Base-by-base conservation (phyloP, 2,888 invertebrate species). In the Tyria jacobaeae region DNA sequence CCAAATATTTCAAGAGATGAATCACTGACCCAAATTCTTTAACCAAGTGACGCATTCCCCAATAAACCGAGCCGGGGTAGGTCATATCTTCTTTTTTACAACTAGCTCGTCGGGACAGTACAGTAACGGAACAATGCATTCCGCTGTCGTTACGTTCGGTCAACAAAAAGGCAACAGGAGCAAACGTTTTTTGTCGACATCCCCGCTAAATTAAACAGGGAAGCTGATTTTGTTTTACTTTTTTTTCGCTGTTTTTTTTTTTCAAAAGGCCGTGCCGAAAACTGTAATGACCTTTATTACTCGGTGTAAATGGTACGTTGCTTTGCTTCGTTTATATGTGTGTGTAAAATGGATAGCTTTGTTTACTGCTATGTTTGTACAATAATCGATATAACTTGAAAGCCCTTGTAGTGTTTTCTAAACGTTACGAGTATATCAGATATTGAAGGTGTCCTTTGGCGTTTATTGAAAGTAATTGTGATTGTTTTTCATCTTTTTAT, bases 181-280 rank as follows among this genome's bases (percentile, higher is more conserved):
- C 87, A 83, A 84, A 83, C 86, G 86, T 87, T 92, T 92, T 91
- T 92, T 92, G 91, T 87, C 84, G 83, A 88, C 89, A 86, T 81
- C 87, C 88, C 85, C 87, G 91, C 91, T 89, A 93, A 93, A 92
- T 93, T 92, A 92, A 92, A 92, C 91, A 90, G 86, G 87, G 87
- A 84, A 87, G 89, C 87, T 85, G 87, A 89, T 89, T 90, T 90
- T 88, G 84, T 48, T 88, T 89, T 84, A 83, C 76, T 80, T 87
- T 88, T 31, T 75, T 78, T 78, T 67, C 71, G 67, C 64, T 82
- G 80, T 83, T 86, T 89, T 49, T 48, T 56, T 88, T 86, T 85
- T 85, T 80, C 78, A 76, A 80, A 85, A 82, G 78, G 78, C 78
- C 71, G 73, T 70, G 66, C 73, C 73, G 71, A 78, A 55, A 78